phyloP scores from a whole-genome alignment of 2,888 invertebrate genomes.

The Drosophila peninsularis region DNA sequence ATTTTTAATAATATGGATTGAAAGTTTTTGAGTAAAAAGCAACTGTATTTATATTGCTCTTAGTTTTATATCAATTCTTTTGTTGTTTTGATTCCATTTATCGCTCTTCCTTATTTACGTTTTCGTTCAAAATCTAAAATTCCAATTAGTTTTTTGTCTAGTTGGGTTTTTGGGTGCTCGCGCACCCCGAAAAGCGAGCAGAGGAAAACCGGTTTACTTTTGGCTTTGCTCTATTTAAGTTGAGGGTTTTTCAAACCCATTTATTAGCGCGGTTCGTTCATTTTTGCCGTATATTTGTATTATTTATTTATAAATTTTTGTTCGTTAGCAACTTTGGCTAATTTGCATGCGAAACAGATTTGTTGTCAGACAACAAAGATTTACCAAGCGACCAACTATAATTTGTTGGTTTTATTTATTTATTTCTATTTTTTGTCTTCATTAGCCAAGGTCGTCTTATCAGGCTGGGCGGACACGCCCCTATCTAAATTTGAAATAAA shows the following conservation, averaged over 20 bases:
- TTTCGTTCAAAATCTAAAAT: slow-evolving; percentile 19
- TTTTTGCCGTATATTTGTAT: slow-evolving; percentile 4
- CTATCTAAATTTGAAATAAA: background rate
- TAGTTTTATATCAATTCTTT: background rate
- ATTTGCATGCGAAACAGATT: slow-evolving; percentile 50
- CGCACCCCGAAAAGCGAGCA: slow-evolving; percentile 21
- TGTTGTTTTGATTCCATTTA: slow-evolving; percentile 4
- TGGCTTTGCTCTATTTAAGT: slow-evolving; percentile 34
- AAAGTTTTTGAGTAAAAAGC: background rate
- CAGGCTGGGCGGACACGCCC: slow-evolving; percentile 9
- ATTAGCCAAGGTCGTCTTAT: slow-evolving; percentile 58
- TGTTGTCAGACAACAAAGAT: slow-evolving; percentile 26
- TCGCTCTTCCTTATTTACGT: slow-evolving; percentile 14
- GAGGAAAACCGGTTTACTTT: slow-evolving; percentile 21
- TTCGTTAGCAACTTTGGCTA: slow-evolving; percentile 30
- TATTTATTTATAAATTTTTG: slow-evolving; percentile 7
- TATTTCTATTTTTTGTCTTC: slow-evolving; percentile 23
- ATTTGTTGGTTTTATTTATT: slow-evolving; percentile 28
- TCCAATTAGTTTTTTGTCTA: slow-evolving; percentile 22
- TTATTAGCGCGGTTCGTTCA: slow-evolving; percentile 27
- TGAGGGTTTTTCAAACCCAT: slow-evolving; percentile 36
- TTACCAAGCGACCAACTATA: slow-evolving; percentile 25
- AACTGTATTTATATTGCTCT: background rate
- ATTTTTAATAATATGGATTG: no score
- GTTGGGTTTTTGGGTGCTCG: slow-evolving; percentile 26